Percentiles rank a stretch among this genome's conserved stretches.
phyloP scores from a whole-genome alignment of 2,113 vertebrate genomes.

The Pterocles burchelli region DNA sequence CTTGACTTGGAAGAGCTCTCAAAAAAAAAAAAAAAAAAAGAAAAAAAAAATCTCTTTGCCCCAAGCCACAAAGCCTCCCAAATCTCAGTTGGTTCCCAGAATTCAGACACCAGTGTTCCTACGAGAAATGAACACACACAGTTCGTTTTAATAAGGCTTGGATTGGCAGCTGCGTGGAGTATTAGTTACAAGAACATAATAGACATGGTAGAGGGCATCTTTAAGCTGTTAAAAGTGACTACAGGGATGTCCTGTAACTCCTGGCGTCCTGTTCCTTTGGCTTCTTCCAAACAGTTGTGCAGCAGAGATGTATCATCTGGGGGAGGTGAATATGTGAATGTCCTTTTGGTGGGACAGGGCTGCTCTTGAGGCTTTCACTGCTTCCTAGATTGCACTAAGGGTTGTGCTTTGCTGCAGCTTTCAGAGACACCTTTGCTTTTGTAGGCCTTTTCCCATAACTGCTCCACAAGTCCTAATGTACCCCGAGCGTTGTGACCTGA shows the following conservation, averaged over 20 bases:
- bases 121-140: slow-evolving; percentile 46
- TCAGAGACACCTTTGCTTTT: background rate
- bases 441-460: background rate
- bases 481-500: background rate
- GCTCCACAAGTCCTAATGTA: background rate
- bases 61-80: slow-evolving; percentile 51
- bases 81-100: slow-evolving; percentile 53
- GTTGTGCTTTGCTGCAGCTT: background rate
- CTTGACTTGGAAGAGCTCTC: slow-evolving; percentile 40
- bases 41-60: background rate
- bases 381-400: background rate
- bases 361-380: background rate
- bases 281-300: background rate
- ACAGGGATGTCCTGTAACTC: background rate
- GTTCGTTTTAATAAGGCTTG: slow-evolving; percentile 35
- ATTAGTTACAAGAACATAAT: slow-evolving; percentile 43
- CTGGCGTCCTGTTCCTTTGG: background rate
- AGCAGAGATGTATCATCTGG: background rate
- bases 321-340: background rate
- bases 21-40: background rate
- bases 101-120: slow-evolving; percentile 45
- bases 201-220: background rate
- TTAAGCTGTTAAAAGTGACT: background rate
- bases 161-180: background rate
- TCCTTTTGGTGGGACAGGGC: background rate